Evolutionary conservation across 2,797 vertebrate genomes (phyloP), one percentile per base, ranked within the genome.

Genomic region (Rhinichthys osculus): DNA sequence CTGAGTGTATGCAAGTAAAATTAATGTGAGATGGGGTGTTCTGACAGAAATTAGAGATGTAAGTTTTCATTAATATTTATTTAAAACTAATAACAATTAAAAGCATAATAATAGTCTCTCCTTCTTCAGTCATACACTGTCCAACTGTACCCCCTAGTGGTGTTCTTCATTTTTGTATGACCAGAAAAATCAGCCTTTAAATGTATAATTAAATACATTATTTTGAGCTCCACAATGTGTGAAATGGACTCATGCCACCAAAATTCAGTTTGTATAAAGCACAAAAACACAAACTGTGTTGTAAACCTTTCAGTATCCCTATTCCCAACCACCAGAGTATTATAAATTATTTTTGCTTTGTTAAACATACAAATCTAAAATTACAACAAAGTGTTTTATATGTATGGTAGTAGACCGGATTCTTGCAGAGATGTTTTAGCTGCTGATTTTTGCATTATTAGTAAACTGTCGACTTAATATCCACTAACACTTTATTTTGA

Each of bases 91-190:
- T 54, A 38, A 57, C 16, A 69, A 42, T 78, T 27, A 57, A 57
- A 69, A 44, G 4, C 50, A 67, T n/a, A 23, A 8, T 23, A 21
- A 57, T 16, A 17, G 3, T 27, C 1, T 16, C 4, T 52, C 5
- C 3, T 35, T 69, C n/a, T 70, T 54, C 9, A 57, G 4, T 13
- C n/a, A 17, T 50, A 59, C 42, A 47, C 71, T 81, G 62, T 40
- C 16, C 40, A 71, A 52, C 52, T 81, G 7, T 72, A 44, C 83
- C 83, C 47, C 42, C 86, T 85, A 85, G 82, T 81, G 77, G 69
- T 66, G 23, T 3, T 57, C 44, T 52, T 66, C 3, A 17, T 67
- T 42, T 27, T 59, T 4, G 3, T 7, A n/a, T 73, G n/a, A 72
- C n/a, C 23, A 17, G 70, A 30, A 72, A 19, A 17, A 73, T 50